Conservation (phyloP, 2,113 vertebrate genomes). For the Neofelis nebulosa region DNA sequence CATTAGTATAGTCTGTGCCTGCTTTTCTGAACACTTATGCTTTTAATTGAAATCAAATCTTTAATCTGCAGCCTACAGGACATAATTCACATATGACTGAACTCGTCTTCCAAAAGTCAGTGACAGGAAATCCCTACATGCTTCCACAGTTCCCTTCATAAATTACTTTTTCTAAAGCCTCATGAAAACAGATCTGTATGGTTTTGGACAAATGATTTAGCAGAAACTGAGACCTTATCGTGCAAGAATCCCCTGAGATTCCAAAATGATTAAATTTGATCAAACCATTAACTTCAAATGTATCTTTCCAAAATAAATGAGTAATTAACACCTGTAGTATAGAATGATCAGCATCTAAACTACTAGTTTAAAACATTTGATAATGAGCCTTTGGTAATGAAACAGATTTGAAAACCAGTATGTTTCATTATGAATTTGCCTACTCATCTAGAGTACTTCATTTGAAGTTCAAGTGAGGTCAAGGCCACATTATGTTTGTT, state of each 20-base stretch:
- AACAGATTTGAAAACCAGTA: not conserved
- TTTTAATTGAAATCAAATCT: slow-evolving; percentile 7
- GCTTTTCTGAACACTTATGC: slow-evolving; percentile 29
- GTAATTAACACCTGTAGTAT: not conserved
- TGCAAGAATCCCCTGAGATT: not conserved
- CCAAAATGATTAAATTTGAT: not conserved
- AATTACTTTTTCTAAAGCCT: not conserved
- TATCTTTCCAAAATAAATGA: slow-evolving; percentile 14
- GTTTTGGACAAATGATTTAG: not conserved
- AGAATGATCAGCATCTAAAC: not conserved
- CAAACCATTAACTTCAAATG: slow-evolving; percentile 24
- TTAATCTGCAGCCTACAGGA: not conserved
- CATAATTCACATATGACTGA: slow-evolving; percentile 2
- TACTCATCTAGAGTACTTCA: not conserved
- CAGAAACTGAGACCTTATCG: slow-evolving; percentile 19
- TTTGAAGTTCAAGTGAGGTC: not conserved
- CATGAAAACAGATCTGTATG: not conserved
- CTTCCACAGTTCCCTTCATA: not conserved
- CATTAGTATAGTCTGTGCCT: not conserved
- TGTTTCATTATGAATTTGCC: slow-evolving; percentile 26
- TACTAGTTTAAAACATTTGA: not conserved
- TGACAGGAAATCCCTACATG: not conserved
- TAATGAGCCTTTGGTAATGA: not conserved
- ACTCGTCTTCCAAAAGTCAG: slow-evolving; percentile 22
- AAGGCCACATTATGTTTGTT: not conserved